Evolutionary conservation across 2,113 vertebrate genomes (phyloP).

Genomic region (Myotis brandtii): DNA sequence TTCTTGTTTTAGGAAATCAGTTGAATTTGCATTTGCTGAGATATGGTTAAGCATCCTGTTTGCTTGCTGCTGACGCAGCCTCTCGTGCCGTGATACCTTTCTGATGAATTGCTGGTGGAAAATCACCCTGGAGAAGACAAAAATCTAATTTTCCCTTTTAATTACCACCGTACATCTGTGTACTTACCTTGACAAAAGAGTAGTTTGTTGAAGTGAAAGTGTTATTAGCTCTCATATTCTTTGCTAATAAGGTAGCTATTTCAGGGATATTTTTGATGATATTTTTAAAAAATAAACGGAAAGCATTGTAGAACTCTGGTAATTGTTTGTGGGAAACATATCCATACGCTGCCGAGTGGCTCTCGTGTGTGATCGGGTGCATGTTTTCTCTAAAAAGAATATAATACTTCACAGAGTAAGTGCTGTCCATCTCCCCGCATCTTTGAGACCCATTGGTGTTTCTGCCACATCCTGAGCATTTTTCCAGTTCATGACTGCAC

Average conservation of each 20-base stretch:
- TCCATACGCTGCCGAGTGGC: not conserved
- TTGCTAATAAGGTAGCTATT: not conserved
- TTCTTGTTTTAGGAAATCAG: not conserved
- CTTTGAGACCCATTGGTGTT: not conserved
- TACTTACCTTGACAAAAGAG: not conserved
- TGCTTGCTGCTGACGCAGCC: not conserved
- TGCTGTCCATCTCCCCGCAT: not conserved
- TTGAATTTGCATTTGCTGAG: not conserved
- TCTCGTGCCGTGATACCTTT: not conserved
- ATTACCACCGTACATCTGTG: not conserved
- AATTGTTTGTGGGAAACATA: not conserved
- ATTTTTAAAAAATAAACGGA: not conserved
- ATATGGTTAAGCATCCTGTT: not conserved
- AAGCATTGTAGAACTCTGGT: not conserved
- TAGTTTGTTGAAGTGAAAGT: not conserved
- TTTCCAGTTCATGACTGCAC: not conserved
- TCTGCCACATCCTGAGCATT: not conserved
- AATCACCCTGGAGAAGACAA: slow-evolving; percentile 15
- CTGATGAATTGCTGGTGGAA: not conserved
- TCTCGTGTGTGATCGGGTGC: not conserved
- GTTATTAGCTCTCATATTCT: not conserved
- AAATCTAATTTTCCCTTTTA: not conserved
- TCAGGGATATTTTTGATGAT: not conserved
- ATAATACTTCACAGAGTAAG: not conserved
- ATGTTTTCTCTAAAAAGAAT: not conserved